Evolutionary conservation across 2,888 invertebrate species (phyloP).

Genomic region (Blastobasis lacticolella): DNA sequence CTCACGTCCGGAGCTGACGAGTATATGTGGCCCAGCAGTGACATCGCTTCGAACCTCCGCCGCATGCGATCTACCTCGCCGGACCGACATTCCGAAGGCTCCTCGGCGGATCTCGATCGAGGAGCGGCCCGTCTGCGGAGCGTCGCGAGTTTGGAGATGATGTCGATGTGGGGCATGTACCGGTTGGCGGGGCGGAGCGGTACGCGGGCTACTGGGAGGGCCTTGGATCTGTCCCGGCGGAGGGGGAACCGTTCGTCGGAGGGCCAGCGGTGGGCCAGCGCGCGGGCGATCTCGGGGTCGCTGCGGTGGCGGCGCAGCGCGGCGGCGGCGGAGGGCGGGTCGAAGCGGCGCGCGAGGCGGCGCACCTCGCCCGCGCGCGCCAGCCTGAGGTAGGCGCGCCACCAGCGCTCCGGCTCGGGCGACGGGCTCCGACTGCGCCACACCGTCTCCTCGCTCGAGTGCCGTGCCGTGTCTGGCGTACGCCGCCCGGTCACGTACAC

Average conservation of each 20-base stretch:
- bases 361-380: conserved; percentile 85
- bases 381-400: conserved; percentile 79
- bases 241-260: conserved; percentile 55
- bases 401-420: conserved; percentile 81
- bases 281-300: conserved; percentile 82
- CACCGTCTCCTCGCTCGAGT: conserved; percentile 78
- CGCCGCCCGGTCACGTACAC: conserved; percentile 56
- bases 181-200: conserved; percentile 80
- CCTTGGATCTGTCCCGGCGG: conserved; percentile 37
- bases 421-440: conserved; percentile 82
- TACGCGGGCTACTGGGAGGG: conserved; percentile 78
- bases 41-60: conserved; percentile 81
- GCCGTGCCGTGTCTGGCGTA: conserved; percentile 68
- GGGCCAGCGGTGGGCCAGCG: conserved; percentile 64
- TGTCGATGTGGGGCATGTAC: conserved; percentile 90
- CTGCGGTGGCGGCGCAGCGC: conserved; percentile 79
- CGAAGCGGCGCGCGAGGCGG: conserved; percentile 85
- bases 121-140: conserved; percentile 65
- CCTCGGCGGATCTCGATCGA: conserved; percentile 67
- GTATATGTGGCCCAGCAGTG: conserved; percentile 84
- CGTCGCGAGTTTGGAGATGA: conserved; percentile 89
- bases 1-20: conserved; percentile 86
- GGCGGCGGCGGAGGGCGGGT: conserved; percentile 75
- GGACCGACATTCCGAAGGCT: conserved; percentile 66
- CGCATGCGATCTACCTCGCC: conserved; percentile 84